A percentile compares a stretch with the other conserved stretches of the same genome.
Evolutionary conservation across 2,113 vertebrate genomes (phyloP).

Genomic region (Tauraco erythrolophus): DNA sequence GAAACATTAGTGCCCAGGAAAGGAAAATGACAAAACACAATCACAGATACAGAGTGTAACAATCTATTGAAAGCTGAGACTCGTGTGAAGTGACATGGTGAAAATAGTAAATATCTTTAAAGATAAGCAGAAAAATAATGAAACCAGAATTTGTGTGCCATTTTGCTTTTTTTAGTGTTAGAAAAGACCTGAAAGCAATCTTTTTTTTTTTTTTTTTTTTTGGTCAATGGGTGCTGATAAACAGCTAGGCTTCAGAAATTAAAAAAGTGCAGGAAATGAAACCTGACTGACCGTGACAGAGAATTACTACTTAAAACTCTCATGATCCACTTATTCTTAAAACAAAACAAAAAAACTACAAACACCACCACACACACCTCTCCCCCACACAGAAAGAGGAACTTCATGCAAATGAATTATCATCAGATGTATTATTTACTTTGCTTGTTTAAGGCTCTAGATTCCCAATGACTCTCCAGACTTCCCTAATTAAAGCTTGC

Average conservation of each 20-base stretch:
- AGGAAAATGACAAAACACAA: neutral
- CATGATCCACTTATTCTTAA: neutral
- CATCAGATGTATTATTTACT: neutral
- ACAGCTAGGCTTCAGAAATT: neutral
- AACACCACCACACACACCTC: neutral
- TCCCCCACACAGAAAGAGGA: neutral
- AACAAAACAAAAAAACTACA: neutral
- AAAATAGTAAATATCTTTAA: neutral
- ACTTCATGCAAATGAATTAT: neutral
- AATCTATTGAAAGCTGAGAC: neutral
- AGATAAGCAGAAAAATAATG: neutral
- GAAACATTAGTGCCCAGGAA: neutral
- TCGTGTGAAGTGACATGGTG: neutral
- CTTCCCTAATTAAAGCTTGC: neutral
- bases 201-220: neutral
- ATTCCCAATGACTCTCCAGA: neutral
- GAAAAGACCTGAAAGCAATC: neutral
- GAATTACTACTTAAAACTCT: neutral
- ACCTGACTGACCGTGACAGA: neutral
- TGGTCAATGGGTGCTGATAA: neutral
- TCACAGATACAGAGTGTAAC: neutral
- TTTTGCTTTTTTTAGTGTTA: neutral
- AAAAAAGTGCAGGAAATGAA: neutral
- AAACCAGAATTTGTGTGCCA: neutral
- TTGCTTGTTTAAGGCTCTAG: neutral